Conservation (phyloP, 2,888 invertebrate genomes). For the Meiosimyza platycephala region DNA sequence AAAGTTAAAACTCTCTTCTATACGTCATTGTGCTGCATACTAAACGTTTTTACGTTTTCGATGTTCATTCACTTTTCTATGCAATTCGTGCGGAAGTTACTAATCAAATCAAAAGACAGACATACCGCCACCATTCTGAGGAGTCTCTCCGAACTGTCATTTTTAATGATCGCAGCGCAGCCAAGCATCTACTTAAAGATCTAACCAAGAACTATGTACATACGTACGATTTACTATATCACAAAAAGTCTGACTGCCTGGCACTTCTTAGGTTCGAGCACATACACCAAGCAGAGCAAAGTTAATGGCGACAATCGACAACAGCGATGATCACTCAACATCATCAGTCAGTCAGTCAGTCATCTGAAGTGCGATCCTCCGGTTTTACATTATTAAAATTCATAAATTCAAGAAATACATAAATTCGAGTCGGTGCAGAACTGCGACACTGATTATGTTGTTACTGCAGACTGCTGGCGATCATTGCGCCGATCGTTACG, state of each 20-base stretch:
- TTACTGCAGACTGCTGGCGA: conserved; percentile 12
- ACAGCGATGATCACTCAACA: not conserved
- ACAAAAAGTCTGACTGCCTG: too few species aligned
- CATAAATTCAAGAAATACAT: conserved; percentile 17
- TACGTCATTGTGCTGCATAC: too few species aligned
- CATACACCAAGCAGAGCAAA: too few species aligned
- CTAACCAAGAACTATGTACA: too few species aligned
- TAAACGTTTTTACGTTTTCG: too few species aligned
- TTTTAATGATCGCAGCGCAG: too few species aligned
- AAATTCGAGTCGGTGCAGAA: conserved; percentile 27
- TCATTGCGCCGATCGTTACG: conserved; percentile 24
- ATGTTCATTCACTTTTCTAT: too few species aligned
- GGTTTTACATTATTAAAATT: not conserved
- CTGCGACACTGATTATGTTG: conserved; percentile 42
- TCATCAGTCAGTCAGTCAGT: not conserved
- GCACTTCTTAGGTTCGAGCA: too few species aligned
- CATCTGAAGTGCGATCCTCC: conserved; percentile 1
- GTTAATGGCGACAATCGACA: not conserved
- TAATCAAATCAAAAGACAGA: conserved; percentile 23
- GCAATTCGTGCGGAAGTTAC: conserved; percentile 22
- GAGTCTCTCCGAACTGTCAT: too few species aligned
- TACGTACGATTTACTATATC: too few species aligned
- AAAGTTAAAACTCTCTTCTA: too few species aligned
- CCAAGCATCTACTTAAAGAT: too few species aligned
- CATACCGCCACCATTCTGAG: not conserved